Conservation (phyloP, 1,140 invertebrate species). For the Pseudomyrmex concolor region DNA sequence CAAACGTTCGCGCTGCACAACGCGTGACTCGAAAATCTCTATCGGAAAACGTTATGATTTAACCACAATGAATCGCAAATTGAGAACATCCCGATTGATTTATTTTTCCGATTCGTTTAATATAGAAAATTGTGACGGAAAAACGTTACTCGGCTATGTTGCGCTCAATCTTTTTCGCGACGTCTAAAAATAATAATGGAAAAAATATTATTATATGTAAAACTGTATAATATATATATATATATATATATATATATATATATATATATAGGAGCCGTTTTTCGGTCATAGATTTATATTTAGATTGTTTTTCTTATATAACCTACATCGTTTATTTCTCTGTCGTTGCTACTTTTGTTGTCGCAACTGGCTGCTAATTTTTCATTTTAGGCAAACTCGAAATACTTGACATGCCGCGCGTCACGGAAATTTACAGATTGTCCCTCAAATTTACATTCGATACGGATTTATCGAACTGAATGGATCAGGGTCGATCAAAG, state of each 20-base stretch:
- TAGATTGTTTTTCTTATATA: background rate
- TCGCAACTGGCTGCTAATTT: background rate
- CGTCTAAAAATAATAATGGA: background rate
- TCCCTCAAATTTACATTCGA: no score
- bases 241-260: no score
- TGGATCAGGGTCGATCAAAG: conserved; percentile 50
- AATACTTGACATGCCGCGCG: background rate
- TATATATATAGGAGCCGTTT: background rate
- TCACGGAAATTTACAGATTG: conserved; percentile 24
- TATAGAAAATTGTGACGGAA: background rate
- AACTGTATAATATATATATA: background rate
- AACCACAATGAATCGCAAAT: background rate
- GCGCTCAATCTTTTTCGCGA: background rate
- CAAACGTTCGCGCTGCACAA: conserved; percentile 3
- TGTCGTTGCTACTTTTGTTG: conserved; percentile 5
- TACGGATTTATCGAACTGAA: conserved; percentile 49
- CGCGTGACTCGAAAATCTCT: conserved; percentile 7
- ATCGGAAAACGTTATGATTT: conserved; percentile 21
- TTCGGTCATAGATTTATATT: background rate
- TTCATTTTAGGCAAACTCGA: background rate
- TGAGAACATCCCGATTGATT: background rate
- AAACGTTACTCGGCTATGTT: background rate
- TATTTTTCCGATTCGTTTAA: background rate
- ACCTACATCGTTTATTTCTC: conserved; percentile 14
- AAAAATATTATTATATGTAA: background rate